Base-by-base conservation (phyloP, 2,113 vertebrate species). In the Lucifuga dentata region DNA sequence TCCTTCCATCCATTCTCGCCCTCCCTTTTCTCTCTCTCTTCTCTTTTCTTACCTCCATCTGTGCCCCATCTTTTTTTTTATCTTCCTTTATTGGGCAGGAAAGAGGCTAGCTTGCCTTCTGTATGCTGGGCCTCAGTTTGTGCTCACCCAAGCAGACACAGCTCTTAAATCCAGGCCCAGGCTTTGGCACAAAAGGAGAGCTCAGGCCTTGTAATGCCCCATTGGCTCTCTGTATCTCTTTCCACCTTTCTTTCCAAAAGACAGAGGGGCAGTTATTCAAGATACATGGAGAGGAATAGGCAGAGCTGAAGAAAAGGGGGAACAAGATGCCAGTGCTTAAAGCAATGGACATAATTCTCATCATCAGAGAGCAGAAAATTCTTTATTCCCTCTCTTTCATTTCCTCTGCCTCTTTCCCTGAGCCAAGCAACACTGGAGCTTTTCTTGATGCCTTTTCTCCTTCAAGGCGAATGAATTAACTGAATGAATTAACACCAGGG, bases 131-230 rank as follows among this genome's bases (percentile, higher is more conserved):
- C 75, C 81, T 86, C 79, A 87, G 86, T 92, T 78, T 72, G 81
- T 89, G 88, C 68, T 91, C 85, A 85, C 66, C 76, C 81, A 86
- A 88, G 90, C 89, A 66, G 69, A 88, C 68, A 83, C 66, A 60
- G 76, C 85, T 73, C 88, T 82, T 81, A 89, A 87, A 88, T 84
- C 84, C 86, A 86, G 62, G 56, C 74, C 71, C 53, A 15, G 71
- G 84, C 51, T 82, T 67, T 59, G 53, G 73, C 73, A 92, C 84
- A 91, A 90, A 89, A 71, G 74, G 81, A 85, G 75, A 68, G 83
- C 82, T 82, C 64, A 26, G 63, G 66, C 69, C 88, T 72, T 76
- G 71, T 64, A 81, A 86, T 76, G 84, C 72, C 80, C 80, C 80
- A 73, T 67, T 50, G 59, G 78, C 56, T 76, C 50, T 61, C 67